These are phyloP conservation scores for Rachycentron canadum DNA, from an alignment of 2,797 vertebrate genomes.

Conservation along the genomic window DNA sequence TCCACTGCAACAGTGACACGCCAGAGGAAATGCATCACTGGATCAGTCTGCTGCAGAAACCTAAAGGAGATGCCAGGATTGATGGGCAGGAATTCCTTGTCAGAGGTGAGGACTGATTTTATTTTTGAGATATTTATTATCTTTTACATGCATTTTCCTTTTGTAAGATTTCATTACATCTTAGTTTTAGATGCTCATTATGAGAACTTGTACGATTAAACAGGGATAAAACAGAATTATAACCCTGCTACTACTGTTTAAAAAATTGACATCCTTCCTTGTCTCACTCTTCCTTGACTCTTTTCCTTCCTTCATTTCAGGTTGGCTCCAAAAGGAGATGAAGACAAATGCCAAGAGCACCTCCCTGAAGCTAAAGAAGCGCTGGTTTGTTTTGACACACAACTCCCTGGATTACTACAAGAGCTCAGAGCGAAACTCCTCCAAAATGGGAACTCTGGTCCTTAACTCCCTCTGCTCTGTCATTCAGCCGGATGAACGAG, in stretches of 20 bases:
- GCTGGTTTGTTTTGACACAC: slow-evolving; percentile 94
- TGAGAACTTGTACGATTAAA: background rate
- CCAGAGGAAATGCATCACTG: slow-evolving; percentile 92
- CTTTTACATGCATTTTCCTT: background rate
- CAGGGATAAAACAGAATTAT: too few relatives aligned
- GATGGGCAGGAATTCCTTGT: slow-evolving; percentile 90
- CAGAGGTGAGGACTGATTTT: slow-evolving; percentile 76
- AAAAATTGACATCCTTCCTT: background rate
- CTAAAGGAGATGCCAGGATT: slow-evolving; percentile 87
- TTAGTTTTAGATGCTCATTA: background rate
- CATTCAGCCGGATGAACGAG: slow-evolving; percentile 91
- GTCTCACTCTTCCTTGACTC: background rate
- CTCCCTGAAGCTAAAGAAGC: slow-evolving; percentile 93
- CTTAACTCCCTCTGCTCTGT: slow-evolving; percentile 94
- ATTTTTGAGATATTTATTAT: background rate
- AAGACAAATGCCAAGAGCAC: slow-evolving; percentile 91
- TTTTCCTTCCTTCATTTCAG: slow-evolving; percentile 68
- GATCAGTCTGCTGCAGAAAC: slow-evolving; percentile 91
- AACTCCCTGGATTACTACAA: slow-evolving; percentile 95
- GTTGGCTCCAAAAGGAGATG: slow-evolving; percentile 95
- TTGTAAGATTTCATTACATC: background rate
- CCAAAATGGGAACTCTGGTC: slow-evolving; percentile 93
- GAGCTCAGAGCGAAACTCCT: slow-evolving; percentile 89
- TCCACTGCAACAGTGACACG: slow-evolving; percentile 91
- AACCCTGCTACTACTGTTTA: background rate